Percentiles rank a stretch among this genome's conserved stretches.
phyloP scores from a whole-genome alignment of 2,113 vertebrate species.

The Onychostoma macrolepis region DNA sequence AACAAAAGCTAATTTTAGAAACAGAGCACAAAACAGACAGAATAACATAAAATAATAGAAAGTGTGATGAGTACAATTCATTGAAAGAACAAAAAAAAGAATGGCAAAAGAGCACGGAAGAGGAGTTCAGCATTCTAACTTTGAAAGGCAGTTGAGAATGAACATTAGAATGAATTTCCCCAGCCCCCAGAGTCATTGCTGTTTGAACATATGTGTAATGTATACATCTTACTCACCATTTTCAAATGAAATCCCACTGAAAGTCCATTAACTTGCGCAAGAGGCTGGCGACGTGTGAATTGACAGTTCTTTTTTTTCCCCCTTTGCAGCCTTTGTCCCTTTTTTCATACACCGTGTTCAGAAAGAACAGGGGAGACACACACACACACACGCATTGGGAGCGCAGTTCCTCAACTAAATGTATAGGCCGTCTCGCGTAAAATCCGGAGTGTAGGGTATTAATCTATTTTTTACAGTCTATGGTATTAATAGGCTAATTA shows the following conservation, averaged over 20 bases:
- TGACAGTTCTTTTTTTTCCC: neutral
- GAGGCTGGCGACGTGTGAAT: neutral
- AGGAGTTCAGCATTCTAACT: slow-evolving; percentile 13
- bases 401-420: slow-evolving; percentile 11
- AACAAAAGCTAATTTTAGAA: slow-evolving; percentile 2
- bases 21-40: neutral
- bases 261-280: neutral
- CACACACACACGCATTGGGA: neutral
- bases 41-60: neutral
- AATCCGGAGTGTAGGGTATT: neutral
- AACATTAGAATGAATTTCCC: neutral
- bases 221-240: too few relatives aligned
- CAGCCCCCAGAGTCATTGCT: neutral
- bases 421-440: neutral
- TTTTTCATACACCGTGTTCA: too few relatives aligned
- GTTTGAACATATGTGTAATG: neutral
- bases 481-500: neutral
- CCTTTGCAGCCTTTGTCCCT: slow-evolving; percentile 10
- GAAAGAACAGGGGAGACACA: too few relatives aligned
- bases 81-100: slow-evolving; percentile 5
- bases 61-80: neutral
- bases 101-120: slow-evolving; percentile 11
- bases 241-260: neutral
- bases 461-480: too few relatives aligned
- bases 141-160: neutral